Base-by-base conservation (phyloP, 2,888 invertebrate species). In the Spilosoma lubricipeda region DNA sequence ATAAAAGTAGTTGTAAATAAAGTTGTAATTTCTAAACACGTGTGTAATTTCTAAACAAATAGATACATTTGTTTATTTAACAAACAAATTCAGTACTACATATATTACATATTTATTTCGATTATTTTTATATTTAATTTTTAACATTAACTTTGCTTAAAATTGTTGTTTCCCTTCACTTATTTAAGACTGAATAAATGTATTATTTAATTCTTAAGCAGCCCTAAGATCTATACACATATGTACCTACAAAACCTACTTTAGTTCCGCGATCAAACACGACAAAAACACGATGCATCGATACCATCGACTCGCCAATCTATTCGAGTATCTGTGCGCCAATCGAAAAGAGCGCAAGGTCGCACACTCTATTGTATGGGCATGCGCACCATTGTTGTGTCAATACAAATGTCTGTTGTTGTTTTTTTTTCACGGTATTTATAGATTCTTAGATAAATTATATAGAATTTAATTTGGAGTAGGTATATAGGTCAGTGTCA, bases 281-380 rank as follows among this genome's bases (percentile, higher is more conserved):
- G 77, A 76, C 72, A 77, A 68, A 75, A 80, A 82, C 77, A 81
- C 74, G 74, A 83, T 73, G 74, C 70, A 80, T 79, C 75, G 82
- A 85, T 84, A 82, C 59, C n/a, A 83, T 82, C 82, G 70, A 74
- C 68, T 75, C 70, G 70, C 45, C n/a, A 59, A 81, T 73, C 73
- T 74, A 79, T 77, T 63, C 80, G 74, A 82, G 70, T 78, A 77
- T 76, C 75, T 74, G 36, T 67, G 36, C 66, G 72, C 74, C 76
- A 77, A 86, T 86, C 80, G 83, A 82, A 92, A 92, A 86, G 87
- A 90, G 91, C 90, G 89, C 93, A 93, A 93, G 93, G 93, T 89
- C 92, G 88, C 82, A 73, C 39, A 72, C 48, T 39, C 81, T 79
- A 86, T 86, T 87, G 86, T 88, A 74, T 84, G 85, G 82, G 87